A percentile compares a stretch with the other conserved stretches of the same genome.
Evolutionary conservation across 2,113 vertebrate species (phyloP).

Genomic region (Synchiropus splendidus): DNA sequence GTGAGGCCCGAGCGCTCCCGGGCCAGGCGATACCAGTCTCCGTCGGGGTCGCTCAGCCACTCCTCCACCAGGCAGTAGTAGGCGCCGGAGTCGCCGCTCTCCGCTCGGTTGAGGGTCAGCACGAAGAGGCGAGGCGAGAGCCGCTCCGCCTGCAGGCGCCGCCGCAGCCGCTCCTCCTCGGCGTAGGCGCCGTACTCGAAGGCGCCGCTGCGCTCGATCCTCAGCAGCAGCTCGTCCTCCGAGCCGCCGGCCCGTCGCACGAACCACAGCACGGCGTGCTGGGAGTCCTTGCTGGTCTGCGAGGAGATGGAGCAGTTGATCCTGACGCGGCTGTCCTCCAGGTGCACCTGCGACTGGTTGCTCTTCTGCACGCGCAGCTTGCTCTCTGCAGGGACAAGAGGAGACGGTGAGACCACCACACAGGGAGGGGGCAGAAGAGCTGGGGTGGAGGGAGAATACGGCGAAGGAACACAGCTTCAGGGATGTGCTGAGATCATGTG

Average conservation of each 20-base stretch:
- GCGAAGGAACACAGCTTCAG: too few relatives aligned
- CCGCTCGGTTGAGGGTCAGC: constrained; percentile 83
- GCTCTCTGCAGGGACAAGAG: constrained; percentile 66
- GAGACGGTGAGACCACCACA: constrained; percentile 1
- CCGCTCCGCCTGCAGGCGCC: constrained; percentile 84
- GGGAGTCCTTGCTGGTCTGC: constrained; percentile 83
- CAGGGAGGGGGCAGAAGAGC: too few relatives aligned
- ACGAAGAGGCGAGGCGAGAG: constrained; percentile 77
- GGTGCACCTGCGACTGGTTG: constrained; percentile 77
- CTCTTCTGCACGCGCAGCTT: constrained; percentile 86
- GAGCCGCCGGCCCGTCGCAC: constrained; percentile 72
- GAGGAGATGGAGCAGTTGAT: constrained; percentile 84
- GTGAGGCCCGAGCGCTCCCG: constrained; percentile 81
- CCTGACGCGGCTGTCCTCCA: constrained; percentile 81
- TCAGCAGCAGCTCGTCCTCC: constrained; percentile 81
- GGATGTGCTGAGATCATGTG: too few relatives aligned
- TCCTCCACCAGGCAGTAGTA: constrained; percentile 97
- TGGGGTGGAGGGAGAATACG: constrained; percentile 2
- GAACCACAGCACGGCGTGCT: constrained; percentile 88
- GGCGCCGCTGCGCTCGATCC: constrained; percentile 78
- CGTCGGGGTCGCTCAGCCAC: constrained; percentile 82
- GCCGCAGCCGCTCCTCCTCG: constrained; percentile 80
- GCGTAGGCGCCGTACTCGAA: constrained; percentile 87
- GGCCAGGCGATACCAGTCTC: constrained; percentile 80
- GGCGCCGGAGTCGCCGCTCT: constrained; percentile 82